Evolutionary conservation across 2,888 invertebrate species (phyloP).

Genomic region (Monopis laevigella): DNA sequence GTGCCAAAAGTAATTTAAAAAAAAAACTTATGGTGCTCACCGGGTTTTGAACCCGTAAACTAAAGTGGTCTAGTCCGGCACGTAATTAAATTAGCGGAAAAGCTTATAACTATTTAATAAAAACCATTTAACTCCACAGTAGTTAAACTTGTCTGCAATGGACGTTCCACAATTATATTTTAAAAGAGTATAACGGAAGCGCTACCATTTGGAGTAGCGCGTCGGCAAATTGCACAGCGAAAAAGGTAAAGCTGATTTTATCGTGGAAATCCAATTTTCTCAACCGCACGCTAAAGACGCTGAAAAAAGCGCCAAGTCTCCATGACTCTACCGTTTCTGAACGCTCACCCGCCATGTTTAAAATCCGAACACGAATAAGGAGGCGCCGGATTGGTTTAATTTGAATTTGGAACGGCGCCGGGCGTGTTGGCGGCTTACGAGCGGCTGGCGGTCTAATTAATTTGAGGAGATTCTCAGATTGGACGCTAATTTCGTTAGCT

Average conservation of each 20-base stretch:
- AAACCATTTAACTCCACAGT: too few relatives aligned
- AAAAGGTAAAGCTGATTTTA: slow-evolving; percentile 62
- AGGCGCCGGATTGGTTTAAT: slow-evolving; percentile 67
- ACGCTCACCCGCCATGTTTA: slow-evolving; percentile 61
- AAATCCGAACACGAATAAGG: slow-evolving; percentile 63
- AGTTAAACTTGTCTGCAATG: too few relatives aligned
- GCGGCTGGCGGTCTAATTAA: slow-evolving; percentile 53
- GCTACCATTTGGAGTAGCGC: slow-evolving; percentile 34
- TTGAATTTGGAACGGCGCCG: slow-evolving; percentile 62
- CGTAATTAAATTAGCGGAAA: too few relatives aligned
- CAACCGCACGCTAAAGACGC: slow-evolving; percentile 65
- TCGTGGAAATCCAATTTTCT: slow-evolving; percentile 67
- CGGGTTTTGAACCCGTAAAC: too few relatives aligned
- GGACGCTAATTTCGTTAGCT: slow-evolving; percentile 59
- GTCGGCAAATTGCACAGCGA: slow-evolving; percentile 52
- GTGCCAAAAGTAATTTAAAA: too few relatives aligned
- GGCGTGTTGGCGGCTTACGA: slow-evolving; percentile 33
- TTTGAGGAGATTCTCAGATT: slow-evolving; percentile 62
- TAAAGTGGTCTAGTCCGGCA: too few relatives aligned
- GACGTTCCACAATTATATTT: slow-evolving; percentile 26
- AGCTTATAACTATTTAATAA: too few relatives aligned
- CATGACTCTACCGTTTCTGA: slow-evolving; percentile 60
- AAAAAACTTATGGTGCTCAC: too few relatives aligned
- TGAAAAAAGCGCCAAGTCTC: slow-evolving; percentile 62
- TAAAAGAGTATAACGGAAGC: slow-evolving; percentile 45